A percentile compares a stretch with the other conserved stretches of the same genome.
Evolutionary conservation across 2,113 vertebrate genomes (phyloP).

Genomic region (Daboia siamensis): DNA sequence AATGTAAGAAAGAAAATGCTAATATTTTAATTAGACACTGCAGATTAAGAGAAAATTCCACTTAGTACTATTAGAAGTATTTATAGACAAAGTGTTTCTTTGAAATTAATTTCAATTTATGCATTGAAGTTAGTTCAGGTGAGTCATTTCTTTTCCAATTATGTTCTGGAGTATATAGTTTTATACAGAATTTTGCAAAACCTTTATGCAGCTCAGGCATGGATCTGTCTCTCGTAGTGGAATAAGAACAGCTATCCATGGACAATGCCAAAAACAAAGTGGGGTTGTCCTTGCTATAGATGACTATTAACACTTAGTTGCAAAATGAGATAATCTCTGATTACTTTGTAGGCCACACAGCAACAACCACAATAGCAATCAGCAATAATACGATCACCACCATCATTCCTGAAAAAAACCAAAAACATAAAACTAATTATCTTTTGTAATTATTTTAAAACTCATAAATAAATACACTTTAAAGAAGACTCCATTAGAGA

Average conservation of each 20-base stretch:
- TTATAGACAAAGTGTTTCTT: neutral
- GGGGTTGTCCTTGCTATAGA: rapidly evolving
- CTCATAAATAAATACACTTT: neutral
- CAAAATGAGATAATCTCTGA: rapidly evolving
- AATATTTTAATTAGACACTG: rapidly evolving
- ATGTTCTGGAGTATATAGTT: neutral
- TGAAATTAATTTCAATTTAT: neutral
- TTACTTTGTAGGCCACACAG: conserved; percentile 45
- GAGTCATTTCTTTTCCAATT: neutral
- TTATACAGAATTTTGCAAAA: neutral
- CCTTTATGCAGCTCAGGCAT: rapidly evolving
- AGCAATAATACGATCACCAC: conserved; percentile 69
- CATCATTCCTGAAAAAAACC: conserved; percentile 61
- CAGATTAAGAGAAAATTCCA: neutral
- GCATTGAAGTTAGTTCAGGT: neutral
- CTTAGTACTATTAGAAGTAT: rapidly evolving
- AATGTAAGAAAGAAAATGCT: rapidly evolving
- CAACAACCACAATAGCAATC: conserved; percentile 65
- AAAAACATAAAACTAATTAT: neutral
- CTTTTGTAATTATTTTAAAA: neutral
- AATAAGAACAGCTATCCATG: neutral
- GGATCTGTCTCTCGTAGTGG: neutral
- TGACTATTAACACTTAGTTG: rapidly evolving
- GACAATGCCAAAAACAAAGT: neutral
- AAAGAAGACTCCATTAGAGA: neutral